Conservation (phyloP, 1,140 invertebrate species). For the Propsilocerus akamusi region DNA sequence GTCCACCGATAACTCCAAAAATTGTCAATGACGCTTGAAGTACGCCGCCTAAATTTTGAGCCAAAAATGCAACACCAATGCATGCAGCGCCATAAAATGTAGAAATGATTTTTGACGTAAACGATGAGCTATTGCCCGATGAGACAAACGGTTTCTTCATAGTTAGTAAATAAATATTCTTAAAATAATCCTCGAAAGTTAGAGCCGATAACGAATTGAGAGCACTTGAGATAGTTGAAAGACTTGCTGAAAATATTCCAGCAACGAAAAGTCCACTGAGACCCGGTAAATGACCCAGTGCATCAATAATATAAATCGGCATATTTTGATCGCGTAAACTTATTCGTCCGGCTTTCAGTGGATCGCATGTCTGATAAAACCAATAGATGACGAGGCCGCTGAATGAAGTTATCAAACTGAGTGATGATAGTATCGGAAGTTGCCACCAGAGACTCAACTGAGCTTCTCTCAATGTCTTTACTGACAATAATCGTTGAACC, state of each 20-base stretch:
- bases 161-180: constrained; percentile 21
- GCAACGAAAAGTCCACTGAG: constrained; percentile 65
- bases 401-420: constrained; percentile 52
- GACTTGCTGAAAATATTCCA: constrained; percentile 65
- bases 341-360: constrained; percentile 33
- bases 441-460: constrained; percentile 44
- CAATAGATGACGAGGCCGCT: constrained; percentile 63
- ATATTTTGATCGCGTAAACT: constrained; percentile 36
- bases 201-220: constrained; percentile 70
- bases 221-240: constrained; percentile 71
- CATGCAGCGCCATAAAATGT: constrained; percentile 46
- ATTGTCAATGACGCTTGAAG: constrained; percentile 56
- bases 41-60: constrained; percentile 46
- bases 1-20: constrained; percentile 64
- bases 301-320: constrained; percentile 62
- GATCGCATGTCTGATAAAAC: constrained; percentile 58
- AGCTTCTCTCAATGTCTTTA: constrained; percentile 44
- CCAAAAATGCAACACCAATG: constrained; percentile 52
- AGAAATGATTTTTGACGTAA: constrained; percentile 39
- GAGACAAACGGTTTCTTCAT: constrained; percentile 9
- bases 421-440: constrained; percentile 43
- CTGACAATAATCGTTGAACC: constrained; percentile 68
- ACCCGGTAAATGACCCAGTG: constrained; percentile 43
- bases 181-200: constrained; percentile 64
- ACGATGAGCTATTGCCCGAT: constrained; percentile 16